Evolutionary conservation across 2,797 vertebrate species (phyloP).

Genomic region (Champsocephalus esox): DNA sequence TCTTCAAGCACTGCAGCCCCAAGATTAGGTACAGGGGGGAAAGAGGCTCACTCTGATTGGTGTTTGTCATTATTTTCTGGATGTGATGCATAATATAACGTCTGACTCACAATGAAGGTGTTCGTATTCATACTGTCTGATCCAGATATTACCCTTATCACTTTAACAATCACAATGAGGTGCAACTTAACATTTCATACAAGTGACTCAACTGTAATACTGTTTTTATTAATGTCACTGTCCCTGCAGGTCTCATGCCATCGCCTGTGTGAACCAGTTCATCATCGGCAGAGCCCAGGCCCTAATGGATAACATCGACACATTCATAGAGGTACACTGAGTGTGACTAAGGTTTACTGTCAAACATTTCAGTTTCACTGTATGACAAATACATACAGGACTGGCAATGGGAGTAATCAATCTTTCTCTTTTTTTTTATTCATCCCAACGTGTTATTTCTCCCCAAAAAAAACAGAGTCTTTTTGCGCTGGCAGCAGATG

Average conservation of each 20-base stretch:
- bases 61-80: constrained; percentile 33
- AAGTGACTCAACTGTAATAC: not conserved
- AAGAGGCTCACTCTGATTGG: not conserved
- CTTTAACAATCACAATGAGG: not conserved
- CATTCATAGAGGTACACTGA: constrained; percentile 92
- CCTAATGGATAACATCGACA: constrained; percentile 96
- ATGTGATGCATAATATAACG: constrained; percentile 49
- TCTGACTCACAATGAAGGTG: constrained; percentile 61
- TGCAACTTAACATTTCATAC: not conserved
- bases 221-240: not conserved
- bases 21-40: constrained; percentile 89
- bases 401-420: too few relatives aligned
- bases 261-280: constrained; percentile 97
- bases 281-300: constrained; percentile 96
- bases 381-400: too few relatives aligned
- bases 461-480: constrained; percentile 84
- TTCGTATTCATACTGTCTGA: constrained; percentile 74
- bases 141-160: constrained; percentile 36
- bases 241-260: constrained; percentile 90
- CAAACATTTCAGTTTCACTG: too few relatives aligned
- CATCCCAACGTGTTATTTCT: not conserved
- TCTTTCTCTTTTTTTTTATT: too few relatives aligned
- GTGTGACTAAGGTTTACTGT: not conserved
- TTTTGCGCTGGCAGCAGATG: constrained; percentile 93
- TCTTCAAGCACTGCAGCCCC: constrained; percentile 97